Conservation (phyloP, 2,113 vertebrate species). For the Riparia riparia region DNA sequence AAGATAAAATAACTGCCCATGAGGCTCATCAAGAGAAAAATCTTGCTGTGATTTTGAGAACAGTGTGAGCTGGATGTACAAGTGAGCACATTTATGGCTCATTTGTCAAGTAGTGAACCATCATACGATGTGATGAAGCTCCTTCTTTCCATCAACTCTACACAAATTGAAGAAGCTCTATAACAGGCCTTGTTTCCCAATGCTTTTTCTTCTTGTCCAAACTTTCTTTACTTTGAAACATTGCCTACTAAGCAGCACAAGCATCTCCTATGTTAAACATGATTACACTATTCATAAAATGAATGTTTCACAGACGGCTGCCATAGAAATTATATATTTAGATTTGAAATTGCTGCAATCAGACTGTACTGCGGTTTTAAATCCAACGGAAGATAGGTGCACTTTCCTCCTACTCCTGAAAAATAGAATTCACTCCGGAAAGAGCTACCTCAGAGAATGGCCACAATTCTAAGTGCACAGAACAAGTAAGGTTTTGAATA, state of each 20-base stretch:
- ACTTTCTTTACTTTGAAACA: background rate
- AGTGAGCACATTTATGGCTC: background rate
- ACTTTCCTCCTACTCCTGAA: background rate
- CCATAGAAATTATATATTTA: background rate
- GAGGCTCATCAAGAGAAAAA: slow-evolving; percentile 10
- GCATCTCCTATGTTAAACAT: background rate
- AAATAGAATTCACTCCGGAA: background rate
- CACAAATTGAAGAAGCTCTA: background rate
- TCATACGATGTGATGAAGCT: background rate
- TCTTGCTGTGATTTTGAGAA: slow-evolving; percentile 33
- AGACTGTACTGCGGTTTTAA: background rate
- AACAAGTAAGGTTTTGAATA: background rate
- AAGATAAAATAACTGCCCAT: background rate
- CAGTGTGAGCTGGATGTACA: background rate
- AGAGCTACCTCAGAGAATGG: background rate
- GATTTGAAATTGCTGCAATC: slow-evolving; percentile 7
- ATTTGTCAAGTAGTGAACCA: slow-evolving; percentile 3
- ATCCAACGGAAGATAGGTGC: background rate
- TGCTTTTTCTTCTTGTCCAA: background rate
- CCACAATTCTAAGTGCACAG: background rate
- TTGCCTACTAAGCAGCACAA: background rate
- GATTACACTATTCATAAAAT: background rate
- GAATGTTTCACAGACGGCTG: background rate
- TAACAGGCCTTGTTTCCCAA: background rate
- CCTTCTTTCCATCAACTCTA: background rate